Conservation (phyloP, 2,113 vertebrate genomes). For the Ahaetulla prasina region DNA sequence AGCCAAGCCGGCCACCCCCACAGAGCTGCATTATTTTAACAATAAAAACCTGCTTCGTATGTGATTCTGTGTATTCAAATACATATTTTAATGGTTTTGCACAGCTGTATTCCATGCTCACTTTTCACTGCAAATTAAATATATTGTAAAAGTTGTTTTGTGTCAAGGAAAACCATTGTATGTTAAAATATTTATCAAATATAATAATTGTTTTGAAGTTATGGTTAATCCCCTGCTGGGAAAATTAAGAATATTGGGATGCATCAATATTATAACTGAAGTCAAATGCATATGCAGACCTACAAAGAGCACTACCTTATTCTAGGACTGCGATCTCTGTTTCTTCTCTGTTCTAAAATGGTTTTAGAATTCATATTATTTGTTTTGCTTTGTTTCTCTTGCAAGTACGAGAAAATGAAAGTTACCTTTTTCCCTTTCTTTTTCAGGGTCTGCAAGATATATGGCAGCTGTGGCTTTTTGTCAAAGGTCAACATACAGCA, state of each 20-base stretch:
- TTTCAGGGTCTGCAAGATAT: background rate
- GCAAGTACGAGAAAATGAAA: background rate
- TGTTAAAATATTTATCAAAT: conserved; percentile 57
- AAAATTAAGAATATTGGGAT: background rate
- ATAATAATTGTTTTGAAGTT: conserved; percentile 42
- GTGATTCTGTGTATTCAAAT: background rate
- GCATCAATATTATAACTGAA: background rate
- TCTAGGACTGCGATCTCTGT: background rate
- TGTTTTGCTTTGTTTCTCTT: background rate
- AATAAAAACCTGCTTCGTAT: background rate
- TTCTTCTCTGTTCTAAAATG: background rate
- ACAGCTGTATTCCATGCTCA: background rate
- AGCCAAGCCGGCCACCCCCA: background rate
- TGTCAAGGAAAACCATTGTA: background rate
- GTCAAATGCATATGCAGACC: background rate
- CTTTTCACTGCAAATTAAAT: background rate
- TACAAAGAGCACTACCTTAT: background rate
- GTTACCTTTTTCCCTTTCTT: background rate
- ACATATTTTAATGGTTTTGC: background rate
- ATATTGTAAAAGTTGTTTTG: conserved; percentile 36
- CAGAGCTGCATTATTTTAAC: background rate
- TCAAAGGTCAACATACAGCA: conserved; percentile 36
- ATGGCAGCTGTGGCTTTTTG: conserved; percentile 36
- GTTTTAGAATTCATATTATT: background rate
- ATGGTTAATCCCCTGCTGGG: conserved; percentile 52